These are phyloP conservation scores for Drosophila crucigera DNA, from an alignment of 2,888 invertebrate species.

Conservation along the genomic window DNA sequence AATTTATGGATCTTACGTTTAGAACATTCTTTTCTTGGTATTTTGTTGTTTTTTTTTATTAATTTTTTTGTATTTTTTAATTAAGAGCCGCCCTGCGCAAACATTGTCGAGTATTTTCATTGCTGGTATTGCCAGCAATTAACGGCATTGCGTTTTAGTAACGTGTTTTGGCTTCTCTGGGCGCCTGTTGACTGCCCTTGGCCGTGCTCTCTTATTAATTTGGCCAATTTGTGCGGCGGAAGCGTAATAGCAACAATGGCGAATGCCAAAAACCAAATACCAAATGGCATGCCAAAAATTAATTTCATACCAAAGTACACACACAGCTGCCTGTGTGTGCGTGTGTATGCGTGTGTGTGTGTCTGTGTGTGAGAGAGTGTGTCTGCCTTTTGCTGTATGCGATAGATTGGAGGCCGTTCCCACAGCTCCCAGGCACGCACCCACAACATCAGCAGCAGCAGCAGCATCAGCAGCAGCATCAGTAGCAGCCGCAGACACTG, in stretches of 20 bases:
- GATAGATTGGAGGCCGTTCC: conserved; percentile 38
- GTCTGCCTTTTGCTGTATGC: conserved; percentile 4
- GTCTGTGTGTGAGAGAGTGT: not conserved
- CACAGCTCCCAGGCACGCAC: conserved; percentile 54
- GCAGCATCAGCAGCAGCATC: conserved; percentile 12
- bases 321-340: not conserved
- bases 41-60: not conserved
- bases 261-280: conserved; percentile 22
- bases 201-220: conserved; percentile 65
- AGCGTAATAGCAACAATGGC: conserved; percentile 50
- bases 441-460: conserved; percentile 18
- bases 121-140: conserved; percentile 56
- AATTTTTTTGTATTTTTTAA: conserved; percentile 39
- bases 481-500: conserved; percentile 29
- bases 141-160: conserved; percentile 56
- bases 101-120: conserved; percentile 51
- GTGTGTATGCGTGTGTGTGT: not conserved
- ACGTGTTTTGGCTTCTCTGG: conserved; percentile 39
- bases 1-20: conserved; percentile 5
- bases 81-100: conserved; percentile 48
- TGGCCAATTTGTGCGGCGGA: conserved; percentile 68
- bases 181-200: conserved; percentile 41
- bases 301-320: conserved; percentile 62
- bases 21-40: not conserved
- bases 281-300: conserved; percentile 61